Base-by-base conservation (phyloP, 2,888 invertebrate species). In the Megamerina dolium region DNA sequence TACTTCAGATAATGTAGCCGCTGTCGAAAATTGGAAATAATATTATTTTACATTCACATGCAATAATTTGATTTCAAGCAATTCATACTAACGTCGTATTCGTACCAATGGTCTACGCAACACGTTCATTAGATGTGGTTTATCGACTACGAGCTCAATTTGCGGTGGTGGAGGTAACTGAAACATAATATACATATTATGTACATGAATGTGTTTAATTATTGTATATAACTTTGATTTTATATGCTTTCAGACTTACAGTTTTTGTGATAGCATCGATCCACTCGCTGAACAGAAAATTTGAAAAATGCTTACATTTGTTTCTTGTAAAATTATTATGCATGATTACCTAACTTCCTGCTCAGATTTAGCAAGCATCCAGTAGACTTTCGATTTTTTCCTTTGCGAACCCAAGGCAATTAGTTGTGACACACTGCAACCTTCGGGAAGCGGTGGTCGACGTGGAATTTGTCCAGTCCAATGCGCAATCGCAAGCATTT, bases 381-480 rank as follows among this genome's bases (percentile, higher is more conserved):
- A 89, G 50, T 85, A 82, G 8, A 87, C 85, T 52, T 81, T 80
- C 5, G 83, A 80, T 5, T 83, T 80, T 53, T 79, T 77, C 41
- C 81, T 74, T 10, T 79, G 71, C 41, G 82, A 82, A 3, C 87
- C 87, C 34, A 88, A 75, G 0, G 85, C 88, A 73, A 88, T 79
- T 26, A 88, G 74, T 66, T 86, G 85, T n/a, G 81, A 79, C 17
- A 84, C 73, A 51, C 76, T 77, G 46, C 83, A 82, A 2, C 82
- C 81, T 1, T 76, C 76, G 0, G 88, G 87, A 53, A 86, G 74
- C 29, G 79, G 75, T 1, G 87, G 87, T 50, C 85, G 73, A 53
- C 81, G 77, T 1, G 87, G 87, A 53, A 87, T 83, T 66, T 85
- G 81, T 4, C 82, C 78, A 1, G 87, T 88, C 82, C 84, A 87